Evolutionary conservation across 2,113 vertebrate genomes (phyloP).

Genomic region (Myiozetetes cayanensis): DNA sequence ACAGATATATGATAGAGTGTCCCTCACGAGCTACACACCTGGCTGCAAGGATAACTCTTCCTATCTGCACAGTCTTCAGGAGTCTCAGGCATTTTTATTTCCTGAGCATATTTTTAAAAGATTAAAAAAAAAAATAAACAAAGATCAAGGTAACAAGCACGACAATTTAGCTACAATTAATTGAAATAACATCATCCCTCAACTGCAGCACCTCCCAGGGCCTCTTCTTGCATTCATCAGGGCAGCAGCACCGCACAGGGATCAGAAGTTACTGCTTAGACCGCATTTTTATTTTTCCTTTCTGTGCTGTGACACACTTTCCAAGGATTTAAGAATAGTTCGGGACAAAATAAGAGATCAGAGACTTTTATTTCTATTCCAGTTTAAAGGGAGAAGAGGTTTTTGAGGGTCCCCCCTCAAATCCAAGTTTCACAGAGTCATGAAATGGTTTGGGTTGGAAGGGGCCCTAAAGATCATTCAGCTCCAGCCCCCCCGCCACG

Average conservation of each 20-base stretch:
- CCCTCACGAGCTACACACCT: background rate
- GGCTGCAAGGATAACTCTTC: background rate
- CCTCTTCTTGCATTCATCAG: background rate
- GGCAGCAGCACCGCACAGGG: background rate
- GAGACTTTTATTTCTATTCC: background rate
- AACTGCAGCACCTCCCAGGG: background rate
- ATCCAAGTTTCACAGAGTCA: background rate
- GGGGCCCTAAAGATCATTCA: background rate
- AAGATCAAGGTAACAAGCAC: accelerated
- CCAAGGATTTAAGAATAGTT: background rate
- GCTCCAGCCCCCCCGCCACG: background rate
- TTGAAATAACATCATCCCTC: background rate
- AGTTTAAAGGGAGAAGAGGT: background rate
- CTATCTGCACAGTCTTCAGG: background rate
- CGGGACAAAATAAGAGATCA: background rate
- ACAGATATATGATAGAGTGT: background rate
- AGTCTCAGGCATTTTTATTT: background rate
- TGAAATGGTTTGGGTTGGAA: background rate
- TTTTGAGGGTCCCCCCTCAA: background rate
- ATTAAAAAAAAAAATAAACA: background rate
- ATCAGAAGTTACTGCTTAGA: background rate
- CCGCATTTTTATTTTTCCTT: background rate
- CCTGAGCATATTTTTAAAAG: background rate
- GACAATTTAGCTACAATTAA: background rate
- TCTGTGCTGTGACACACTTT: background rate